phyloP scores from a whole-genome alignment of 2,888 invertebrate genomes.

The Lepidonotus clava region DNA sequence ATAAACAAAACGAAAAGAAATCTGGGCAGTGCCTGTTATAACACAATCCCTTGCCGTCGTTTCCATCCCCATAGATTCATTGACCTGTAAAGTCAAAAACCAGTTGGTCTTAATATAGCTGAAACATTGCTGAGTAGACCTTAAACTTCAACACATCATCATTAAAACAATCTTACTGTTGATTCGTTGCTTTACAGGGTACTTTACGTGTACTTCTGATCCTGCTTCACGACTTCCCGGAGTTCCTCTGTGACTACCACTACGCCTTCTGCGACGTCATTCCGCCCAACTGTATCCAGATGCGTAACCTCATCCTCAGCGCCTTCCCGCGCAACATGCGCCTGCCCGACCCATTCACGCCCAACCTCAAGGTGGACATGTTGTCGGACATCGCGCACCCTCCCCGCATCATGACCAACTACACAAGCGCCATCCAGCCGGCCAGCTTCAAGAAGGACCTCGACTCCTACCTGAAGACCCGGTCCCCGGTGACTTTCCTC shows the following conservation, averaged over 20 bases:
- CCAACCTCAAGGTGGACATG: conserved; percentile 91
- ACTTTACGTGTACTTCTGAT: conserved; percentile 96
- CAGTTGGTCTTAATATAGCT: no score
- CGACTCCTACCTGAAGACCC: conserved; percentile 96
- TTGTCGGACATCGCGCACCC: conserved; percentile 92
- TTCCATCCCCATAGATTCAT: no score
- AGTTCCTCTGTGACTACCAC: conserved; percentile 99
- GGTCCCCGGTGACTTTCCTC: conserved; percentile 96
- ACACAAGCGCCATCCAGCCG: conserved; percentile 92
- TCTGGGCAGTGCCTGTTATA: no score
- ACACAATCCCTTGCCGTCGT: no score
- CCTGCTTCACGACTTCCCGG: conserved; percentile 98
- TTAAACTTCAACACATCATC: no score
- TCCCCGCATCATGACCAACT: conserved; percentile 94
- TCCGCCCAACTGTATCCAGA: conserved; percentile 98
- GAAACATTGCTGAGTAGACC: no score
- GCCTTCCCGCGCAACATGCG: conserved; percentile 99
- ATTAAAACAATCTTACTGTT: no score
- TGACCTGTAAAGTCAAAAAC: no score
- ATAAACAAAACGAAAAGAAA: no score
- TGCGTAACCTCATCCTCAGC: conserved; percentile 98
- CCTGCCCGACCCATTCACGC: conserved; percentile 98
- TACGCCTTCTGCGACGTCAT: conserved; percentile 99
- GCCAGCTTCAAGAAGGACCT: conserved; percentile 95
- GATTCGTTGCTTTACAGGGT: conserved; percentile 78